A percentile compares a stretch with the other conserved stretches of the same genome.
Conservation (phyloP, 2,113 vertebrate species). For the Odontophorus gujanensis region DNA sequence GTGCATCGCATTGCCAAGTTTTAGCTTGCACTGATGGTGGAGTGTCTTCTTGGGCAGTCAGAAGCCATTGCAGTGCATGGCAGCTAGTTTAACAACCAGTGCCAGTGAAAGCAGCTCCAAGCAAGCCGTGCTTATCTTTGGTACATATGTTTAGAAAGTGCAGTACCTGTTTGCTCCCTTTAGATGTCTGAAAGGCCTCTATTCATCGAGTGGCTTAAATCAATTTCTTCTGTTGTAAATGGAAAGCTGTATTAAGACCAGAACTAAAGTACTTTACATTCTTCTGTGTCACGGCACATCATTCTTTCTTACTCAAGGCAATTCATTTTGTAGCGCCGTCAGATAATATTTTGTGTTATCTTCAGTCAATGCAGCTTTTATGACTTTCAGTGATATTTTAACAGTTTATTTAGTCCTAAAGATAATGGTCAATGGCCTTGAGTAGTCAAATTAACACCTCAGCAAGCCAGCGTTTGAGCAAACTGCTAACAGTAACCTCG, state of each 20-base stretch:
- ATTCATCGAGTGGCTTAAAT: constrained; percentile 45
- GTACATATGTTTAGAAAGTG: not conserved
- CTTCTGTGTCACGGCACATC: not conserved
- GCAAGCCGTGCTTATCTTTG: not conserved
- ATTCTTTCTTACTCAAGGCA: constrained; percentile 39
- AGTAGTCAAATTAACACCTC: constrained; percentile 55
- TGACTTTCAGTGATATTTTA: not conserved
- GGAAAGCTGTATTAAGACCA: constrained; percentile 7
- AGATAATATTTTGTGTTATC: not conserved
- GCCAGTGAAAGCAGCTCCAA: fast-evolving
- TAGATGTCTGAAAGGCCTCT: constrained; percentile 47
- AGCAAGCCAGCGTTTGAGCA: not conserved
- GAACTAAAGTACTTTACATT: constrained; percentile 16
- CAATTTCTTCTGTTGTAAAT: constrained; percentile 26
- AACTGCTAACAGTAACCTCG: constrained; percentile 29
- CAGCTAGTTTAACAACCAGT: not conserved
- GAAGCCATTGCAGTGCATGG: fast-evolving
- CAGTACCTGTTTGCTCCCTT: not conserved
- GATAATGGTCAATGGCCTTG: constrained; percentile 53
- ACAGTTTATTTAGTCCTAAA: constrained; percentile 20
- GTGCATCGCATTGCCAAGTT: fast-evolving
- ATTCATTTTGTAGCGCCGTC: constrained; percentile 43
- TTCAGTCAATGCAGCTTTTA: not conserved
- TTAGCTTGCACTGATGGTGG: not conserved
- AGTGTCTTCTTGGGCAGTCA: not conserved